Conservation (phyloP, 1,140 invertebrate genomes). For the Nylanderia fulva region DNA sequence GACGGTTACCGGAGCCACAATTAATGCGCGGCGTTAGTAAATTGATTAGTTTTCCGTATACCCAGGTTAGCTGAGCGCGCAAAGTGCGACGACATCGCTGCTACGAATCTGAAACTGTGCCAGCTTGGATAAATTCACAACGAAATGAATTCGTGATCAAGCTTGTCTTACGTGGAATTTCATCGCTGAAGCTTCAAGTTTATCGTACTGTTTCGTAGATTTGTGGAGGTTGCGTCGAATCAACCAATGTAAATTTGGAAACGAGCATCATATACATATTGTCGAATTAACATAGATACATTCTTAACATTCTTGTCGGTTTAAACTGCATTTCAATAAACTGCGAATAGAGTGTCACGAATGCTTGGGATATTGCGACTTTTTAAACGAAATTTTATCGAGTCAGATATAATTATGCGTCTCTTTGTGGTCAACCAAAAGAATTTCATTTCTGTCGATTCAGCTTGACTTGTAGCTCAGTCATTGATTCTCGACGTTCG, state of each 20-base stretch:
- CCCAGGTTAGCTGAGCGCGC: conserved; percentile 29
- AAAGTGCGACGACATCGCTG: conserved; percentile 7
- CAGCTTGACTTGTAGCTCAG: conserved; percentile 1
- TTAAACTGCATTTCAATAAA: neutral
- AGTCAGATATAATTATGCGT: conserved; percentile 50
- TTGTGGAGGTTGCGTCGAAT: conserved; percentile 6
- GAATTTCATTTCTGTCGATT: conserved; percentile 57
- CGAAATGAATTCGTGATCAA: conserved; percentile 72
- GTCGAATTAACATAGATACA: neutral
- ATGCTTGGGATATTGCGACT: neutral
- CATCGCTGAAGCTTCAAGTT: conserved; percentile 14
- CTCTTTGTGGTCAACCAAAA: conserved; percentile 34
- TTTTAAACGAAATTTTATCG: conserved; percentile 27
- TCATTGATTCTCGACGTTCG: conserved; percentile 46
- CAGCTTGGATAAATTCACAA: conserved; percentile 67
- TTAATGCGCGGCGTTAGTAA: conserved; percentile 54
- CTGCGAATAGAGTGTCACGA: neutral
- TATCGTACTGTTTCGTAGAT: conserved; percentile 46
- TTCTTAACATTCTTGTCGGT: neutral
- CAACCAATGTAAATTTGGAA: conserved; percentile 11
- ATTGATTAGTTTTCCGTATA: conserved; percentile 54
- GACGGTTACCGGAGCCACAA: conserved; percentile 23
- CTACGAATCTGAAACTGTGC: conserved; percentile 67
- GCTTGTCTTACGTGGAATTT: conserved; percentile 55
- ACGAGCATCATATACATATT: neutral